Percentiles rank a stretch among this genome's conserved stretches.
These are phyloP conservation scores for Melieria omissa DNA, from an alignment of 2,888 invertebrate genomes.

Conservation along the genomic window DNA sequence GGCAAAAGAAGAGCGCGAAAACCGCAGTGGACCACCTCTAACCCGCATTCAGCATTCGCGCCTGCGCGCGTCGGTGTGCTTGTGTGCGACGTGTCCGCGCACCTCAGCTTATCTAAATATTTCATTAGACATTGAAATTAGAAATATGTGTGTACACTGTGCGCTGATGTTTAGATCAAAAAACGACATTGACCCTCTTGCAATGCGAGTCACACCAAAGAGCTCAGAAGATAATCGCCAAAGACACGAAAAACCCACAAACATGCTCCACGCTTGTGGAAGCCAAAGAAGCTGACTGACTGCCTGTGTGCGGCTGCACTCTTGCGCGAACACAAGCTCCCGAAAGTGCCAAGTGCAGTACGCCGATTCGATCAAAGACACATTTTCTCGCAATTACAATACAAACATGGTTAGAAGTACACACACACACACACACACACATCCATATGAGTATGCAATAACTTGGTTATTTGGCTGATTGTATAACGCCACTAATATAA, in stretches of 20 bases:
- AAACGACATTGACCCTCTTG: constrained; percentile 28
- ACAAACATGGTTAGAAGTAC: not conserved
- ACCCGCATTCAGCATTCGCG: too few relatives aligned
- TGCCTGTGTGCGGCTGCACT: too few relatives aligned
- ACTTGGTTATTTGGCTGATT: not conserved
- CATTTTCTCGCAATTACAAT: not conserved
- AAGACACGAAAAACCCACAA: not conserved
- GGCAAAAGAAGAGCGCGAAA: not conserved
- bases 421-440: not conserved
- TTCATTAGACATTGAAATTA: not conserved
- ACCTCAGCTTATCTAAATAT: not conserved
- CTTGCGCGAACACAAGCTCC: too few relatives aligned
- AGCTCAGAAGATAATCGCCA: not conserved
- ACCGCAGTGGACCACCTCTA: not conserved
- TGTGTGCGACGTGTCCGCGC: not conserved
- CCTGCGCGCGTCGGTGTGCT: not conserved
- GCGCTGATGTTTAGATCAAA: constrained; percentile 18
- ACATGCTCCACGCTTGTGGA: too few relatives aligned
- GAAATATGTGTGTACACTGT: not conserved
- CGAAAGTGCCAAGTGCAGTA: too few relatives aligned
- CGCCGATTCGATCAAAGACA: not conserved
- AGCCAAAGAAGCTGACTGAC: too few relatives aligned
- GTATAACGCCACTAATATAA: not conserved
- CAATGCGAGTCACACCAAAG: not conserved
- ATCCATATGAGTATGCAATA: not conserved